Conservation (phyloP, 2,888 invertebrate species). For the Aphodius sticticus region DNA sequence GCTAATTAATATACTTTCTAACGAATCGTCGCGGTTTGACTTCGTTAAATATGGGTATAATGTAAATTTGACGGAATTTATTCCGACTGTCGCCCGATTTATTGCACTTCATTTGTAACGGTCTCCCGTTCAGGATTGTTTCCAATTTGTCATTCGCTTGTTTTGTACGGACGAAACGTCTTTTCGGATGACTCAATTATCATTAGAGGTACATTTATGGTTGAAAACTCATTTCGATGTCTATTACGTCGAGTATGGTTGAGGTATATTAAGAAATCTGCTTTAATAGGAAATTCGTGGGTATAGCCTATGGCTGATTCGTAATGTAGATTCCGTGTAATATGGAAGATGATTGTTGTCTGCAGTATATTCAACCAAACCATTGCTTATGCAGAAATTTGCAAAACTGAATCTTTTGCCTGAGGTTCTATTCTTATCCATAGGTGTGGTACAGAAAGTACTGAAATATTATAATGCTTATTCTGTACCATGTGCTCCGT, state of each 20-base stretch:
- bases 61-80: conserved; percentile 4
- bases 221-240: background rate
- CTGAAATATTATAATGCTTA: no score
- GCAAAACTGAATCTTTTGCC: no score
- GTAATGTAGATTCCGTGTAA: no score
- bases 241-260: background rate
- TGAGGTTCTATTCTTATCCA: no score
- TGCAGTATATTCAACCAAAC: no score
- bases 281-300: background rate
- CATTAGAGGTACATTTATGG: background rate
- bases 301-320: background rate
- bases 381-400: no score
- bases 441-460: no score
- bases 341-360: no score
- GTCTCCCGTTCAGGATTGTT: background rate
- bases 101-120: background rate
- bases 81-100: background rate
- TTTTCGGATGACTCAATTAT: background rate
- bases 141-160: background rate
- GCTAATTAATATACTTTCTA: background rate
- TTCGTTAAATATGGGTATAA: background rate
- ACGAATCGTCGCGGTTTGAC: background rate
- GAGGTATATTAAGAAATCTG: background rate
- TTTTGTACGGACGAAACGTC: background rate
- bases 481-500: no score